Evolutionary conservation across 2,113 vertebrate species (phyloP).

Genomic region (Tamias sibiricus): DNA sequence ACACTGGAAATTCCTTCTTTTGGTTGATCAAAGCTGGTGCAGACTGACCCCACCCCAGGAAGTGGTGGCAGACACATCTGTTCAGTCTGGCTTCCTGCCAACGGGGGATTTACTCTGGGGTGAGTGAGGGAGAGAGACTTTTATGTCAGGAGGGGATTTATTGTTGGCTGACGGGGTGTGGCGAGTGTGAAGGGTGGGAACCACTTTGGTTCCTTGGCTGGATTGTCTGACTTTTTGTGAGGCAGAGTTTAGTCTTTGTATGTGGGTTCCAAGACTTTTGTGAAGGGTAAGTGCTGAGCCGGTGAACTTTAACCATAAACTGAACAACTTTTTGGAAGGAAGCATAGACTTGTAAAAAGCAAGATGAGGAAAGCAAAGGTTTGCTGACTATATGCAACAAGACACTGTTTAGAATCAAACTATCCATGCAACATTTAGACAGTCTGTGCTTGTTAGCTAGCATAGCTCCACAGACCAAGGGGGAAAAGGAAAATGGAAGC

Average conservation of each 20-base stretch:
- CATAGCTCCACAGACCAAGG: neutral
- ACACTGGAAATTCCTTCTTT: constrained; percentile 79
- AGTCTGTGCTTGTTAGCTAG: neutral
- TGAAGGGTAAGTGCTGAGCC: constrained; percentile 55
- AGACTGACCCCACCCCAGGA: constrained; percentile 78
- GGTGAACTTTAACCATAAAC: constrained; percentile 64
- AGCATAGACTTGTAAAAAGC: constrained; percentile 35
- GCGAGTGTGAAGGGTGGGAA: constrained; percentile 78
- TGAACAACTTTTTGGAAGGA: constrained; percentile 38
- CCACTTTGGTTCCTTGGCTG: constrained; percentile 59
- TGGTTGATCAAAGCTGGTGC: constrained; percentile 81
- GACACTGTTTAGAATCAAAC: constrained; percentile 19
- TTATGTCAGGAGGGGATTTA: constrained; percentile 81
- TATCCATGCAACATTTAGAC: neutral
- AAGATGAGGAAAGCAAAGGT: constrained; percentile 58
- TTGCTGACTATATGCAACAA: neutral
- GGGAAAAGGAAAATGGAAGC: neutral
- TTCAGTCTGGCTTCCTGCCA: constrained; percentile 82
- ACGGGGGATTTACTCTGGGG: constrained; percentile 76
- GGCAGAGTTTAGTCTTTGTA: constrained; percentile 75
- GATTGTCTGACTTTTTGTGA: constrained; percentile 77
- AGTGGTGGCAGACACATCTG: constrained; percentile 82
- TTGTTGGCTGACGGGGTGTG: constrained; percentile 81
- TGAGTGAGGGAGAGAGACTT: constrained; percentile 76
- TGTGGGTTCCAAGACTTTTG: constrained; percentile 66